A percentile compares a stretch with the other conserved stretches of the same genome.
phyloP scores from a whole-genome alignment of 2,888 invertebrate species.

The Empis stercorea region DNA sequence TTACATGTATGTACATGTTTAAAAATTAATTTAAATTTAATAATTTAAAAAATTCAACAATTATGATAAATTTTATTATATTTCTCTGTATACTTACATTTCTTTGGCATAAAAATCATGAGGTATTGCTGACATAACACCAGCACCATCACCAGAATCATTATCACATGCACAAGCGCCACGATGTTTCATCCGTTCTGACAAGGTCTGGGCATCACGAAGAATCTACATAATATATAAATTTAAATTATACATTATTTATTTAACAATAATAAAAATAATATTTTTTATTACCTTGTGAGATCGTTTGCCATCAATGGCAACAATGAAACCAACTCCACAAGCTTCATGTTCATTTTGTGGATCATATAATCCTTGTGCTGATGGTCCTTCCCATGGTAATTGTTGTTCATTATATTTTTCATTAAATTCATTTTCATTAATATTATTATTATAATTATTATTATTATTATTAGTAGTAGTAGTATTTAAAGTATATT shows the following conservation, averaged over 20 bases:
- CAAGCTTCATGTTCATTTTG: conserved; percentile 93
- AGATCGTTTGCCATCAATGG: conserved; percentile 87
- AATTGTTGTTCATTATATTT: conserved; percentile 32
- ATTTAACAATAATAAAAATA: no score
- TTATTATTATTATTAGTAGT: conserved; percentile 5
- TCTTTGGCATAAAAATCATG: conserved; percentile 81
- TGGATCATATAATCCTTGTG: conserved; percentile 94
- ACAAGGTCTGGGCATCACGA: conserved; percentile 86
- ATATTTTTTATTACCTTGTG: conserved; percentile 85
- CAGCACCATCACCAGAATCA: conserved; percentile 98
- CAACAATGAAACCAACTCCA: conserved; percentile 97
- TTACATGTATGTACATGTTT: no score
- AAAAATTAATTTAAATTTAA: no score
- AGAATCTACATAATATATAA: conserved; percentile 62
- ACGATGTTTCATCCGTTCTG: conserved; percentile 97
- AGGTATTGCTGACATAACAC: conserved; percentile 92
- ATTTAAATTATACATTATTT: conserved; percentile 5
- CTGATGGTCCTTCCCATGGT: conserved; percentile 71
- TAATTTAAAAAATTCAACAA: no score
- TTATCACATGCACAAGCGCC: conserved; percentile 99
- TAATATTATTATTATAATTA: conserved; percentile 5
- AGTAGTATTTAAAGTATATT: conserved; percentile 2
- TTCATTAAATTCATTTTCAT: no score
- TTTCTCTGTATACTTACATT: conserved; percentile 51
- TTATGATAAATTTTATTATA: no score